Conservation (phyloP, 1,140 invertebrate species). For the Campodea augens region DNA sequence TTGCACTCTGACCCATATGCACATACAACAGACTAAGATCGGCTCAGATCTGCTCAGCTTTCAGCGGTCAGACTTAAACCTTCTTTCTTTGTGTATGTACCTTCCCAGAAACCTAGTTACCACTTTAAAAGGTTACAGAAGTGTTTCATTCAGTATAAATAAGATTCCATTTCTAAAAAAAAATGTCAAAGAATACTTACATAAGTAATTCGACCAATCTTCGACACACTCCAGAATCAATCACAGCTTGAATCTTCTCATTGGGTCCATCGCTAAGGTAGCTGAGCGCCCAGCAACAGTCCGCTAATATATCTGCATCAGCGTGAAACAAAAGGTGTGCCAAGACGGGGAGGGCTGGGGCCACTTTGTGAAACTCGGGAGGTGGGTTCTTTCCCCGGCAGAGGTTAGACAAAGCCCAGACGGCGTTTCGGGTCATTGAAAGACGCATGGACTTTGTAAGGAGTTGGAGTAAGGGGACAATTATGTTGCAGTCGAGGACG, state of each 20-base stretch:
- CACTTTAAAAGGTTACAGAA: too few relatives aligned
- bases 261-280: conserved; percentile 89
- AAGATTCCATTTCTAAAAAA: too few relatives aligned
- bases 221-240: conserved; percentile 48
- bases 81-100: too few relatives aligned
- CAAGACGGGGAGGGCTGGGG: background rate
- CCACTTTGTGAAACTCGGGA: conserved; percentile 39
- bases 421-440: conserved; percentile 40
- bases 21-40: too few relatives aligned
- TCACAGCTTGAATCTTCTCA: conserved; percentile 67
- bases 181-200: too few relatives aligned
- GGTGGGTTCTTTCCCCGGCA: conserved; percentile 81
- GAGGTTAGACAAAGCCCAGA: conserved; percentile 84
- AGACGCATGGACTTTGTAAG: conserved; percentile 30
- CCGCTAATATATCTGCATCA: conserved; percentile 31
- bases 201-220: conserved; percentile 57
- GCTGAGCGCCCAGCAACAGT: conserved; percentile 90
- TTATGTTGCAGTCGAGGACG: conserved; percentile 40
- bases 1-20: too few relatives aligned
- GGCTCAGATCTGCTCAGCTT: too few relatives aligned
- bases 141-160: too few relatives aligned
- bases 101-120: too few relatives aligned
- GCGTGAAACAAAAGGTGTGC: background rate
- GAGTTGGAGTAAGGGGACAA: conserved; percentile 43
- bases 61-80: too few relatives aligned